Evolutionary conservation across 1,140 invertebrate genomes (phyloP).

Genomic region (Pseudomyrmex gracilis): DNA sequence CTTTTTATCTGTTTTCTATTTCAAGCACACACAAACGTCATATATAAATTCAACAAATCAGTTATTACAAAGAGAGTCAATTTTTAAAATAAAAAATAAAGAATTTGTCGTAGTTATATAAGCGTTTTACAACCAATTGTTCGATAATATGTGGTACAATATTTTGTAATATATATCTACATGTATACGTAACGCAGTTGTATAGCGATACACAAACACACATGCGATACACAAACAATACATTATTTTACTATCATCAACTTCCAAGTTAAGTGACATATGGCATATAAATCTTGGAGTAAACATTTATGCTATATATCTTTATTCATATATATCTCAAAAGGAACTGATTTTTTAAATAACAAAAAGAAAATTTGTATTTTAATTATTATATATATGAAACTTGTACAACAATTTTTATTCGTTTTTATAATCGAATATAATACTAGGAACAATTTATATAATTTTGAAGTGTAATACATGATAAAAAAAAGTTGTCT

Average conservation of each 20-base stretch:
- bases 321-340: constrained; percentile 32
- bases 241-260: constrained; percentile 41
- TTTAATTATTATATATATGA: not conserved
- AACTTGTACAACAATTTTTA: constrained; percentile 17
- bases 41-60: constrained; percentile 14
- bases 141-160: constrained; percentile 29
- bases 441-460: not conserved
- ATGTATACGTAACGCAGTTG: too few species aligned
- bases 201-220: too few species aligned
- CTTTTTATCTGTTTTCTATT: not conserved
- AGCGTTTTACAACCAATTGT: constrained; percentile 36
- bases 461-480: not conserved
- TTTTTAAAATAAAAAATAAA: not conserved
- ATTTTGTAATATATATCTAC: not conserved
- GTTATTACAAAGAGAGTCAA: constrained; percentile 30
- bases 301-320: constrained; percentile 2
- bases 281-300: not conserved
- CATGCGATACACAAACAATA: too few species aligned
- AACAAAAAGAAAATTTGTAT: constrained; percentile 5
- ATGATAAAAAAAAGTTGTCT: not conserved
- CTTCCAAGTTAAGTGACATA: constrained; percentile 2
- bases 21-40: not conserved
- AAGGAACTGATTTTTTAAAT: constrained; percentile 31
- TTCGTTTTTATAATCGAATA: constrained; percentile 56
- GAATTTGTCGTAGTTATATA: not conserved